Conservation (phyloP, 1,140 invertebrate genomes). For the Papilio aristodemus region DNA sequence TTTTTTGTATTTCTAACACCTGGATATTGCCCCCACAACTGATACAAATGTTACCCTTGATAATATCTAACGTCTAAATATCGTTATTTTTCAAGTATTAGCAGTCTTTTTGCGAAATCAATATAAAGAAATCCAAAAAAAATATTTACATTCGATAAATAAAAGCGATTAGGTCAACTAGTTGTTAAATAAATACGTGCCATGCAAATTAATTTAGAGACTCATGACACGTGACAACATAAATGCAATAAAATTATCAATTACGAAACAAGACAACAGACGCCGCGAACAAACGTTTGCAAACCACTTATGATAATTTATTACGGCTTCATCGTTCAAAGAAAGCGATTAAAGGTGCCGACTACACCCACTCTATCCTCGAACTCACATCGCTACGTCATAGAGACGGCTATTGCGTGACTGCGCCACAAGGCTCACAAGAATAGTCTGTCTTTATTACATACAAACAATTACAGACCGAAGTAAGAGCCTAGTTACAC, state of each 20-base stretch:
- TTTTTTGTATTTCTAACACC: conserved; percentile 22
- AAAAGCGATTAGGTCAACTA: background rate
- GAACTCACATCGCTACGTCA: background rate
- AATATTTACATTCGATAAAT: background rate
- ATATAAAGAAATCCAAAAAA: background rate
- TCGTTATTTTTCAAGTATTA: background rate
- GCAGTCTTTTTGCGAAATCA: background rate
- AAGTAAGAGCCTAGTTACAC: background rate
- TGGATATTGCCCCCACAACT: conserved; percentile 2
- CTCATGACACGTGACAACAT: background rate
- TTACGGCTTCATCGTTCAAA: conserved; percentile 8
- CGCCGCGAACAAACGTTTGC: conserved; percentile 5
- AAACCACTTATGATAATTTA: conserved; percentile 31
- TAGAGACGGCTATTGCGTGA: background rate
- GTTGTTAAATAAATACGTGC: background rate
- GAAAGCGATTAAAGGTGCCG: conserved; percentile 18
- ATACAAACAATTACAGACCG: background rate
- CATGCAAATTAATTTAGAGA: background rate
- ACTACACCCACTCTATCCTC: conserved; percentile 1
- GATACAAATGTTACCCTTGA: background rate
- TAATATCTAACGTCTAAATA: background rate
- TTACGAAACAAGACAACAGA: conserved; percentile 13
- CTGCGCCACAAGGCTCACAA: background rate
- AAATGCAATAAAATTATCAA: background rate
- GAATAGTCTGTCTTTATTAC: background rate